Conservation (phyloP, 2,797 vertebrate species). For the Cheirogaleus major region DNA sequence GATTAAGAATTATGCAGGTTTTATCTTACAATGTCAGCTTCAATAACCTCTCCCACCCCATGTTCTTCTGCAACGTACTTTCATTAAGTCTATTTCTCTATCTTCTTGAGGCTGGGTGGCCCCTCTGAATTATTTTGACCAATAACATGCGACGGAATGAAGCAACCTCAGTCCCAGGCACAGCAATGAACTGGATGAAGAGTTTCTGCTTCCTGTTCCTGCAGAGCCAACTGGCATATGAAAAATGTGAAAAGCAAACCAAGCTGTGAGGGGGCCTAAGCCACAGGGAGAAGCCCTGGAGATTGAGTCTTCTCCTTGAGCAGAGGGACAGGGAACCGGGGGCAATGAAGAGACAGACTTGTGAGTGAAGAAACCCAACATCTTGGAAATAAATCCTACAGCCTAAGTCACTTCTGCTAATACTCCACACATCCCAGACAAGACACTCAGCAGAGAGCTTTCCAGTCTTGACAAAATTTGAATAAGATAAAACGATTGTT, state of each 20-base stretch:
- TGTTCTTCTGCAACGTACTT: background rate
- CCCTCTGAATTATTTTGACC: background rate
- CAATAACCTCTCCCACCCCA: background rate
- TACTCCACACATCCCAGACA: background rate
- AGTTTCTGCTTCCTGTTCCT: background rate
- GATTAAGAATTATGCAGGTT: background rate
- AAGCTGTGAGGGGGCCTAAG: too few relatives aligned
- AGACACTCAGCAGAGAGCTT: background rate
- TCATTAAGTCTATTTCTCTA: background rate
- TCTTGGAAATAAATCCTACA: background rate
- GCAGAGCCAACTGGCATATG: background rate
- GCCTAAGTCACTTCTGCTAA: background rate
- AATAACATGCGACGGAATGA: background rate
- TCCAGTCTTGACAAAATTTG: background rate
- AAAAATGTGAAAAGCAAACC: background rate
- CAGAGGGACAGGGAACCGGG: background rate
- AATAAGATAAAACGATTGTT: background rate
- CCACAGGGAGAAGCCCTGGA: background rate
- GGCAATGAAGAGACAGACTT: fast-evolving
- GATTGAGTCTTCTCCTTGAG: fast-evolving
- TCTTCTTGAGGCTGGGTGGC: too few relatives aligned
- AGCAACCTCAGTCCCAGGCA: too few relatives aligned
- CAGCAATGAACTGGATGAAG: background rate
- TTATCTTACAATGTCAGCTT: background rate
- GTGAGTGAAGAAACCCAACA: background rate